phyloP scores from a whole-genome alignment of 2,113 vertebrate species.

The Globicephala melas region DNA sequence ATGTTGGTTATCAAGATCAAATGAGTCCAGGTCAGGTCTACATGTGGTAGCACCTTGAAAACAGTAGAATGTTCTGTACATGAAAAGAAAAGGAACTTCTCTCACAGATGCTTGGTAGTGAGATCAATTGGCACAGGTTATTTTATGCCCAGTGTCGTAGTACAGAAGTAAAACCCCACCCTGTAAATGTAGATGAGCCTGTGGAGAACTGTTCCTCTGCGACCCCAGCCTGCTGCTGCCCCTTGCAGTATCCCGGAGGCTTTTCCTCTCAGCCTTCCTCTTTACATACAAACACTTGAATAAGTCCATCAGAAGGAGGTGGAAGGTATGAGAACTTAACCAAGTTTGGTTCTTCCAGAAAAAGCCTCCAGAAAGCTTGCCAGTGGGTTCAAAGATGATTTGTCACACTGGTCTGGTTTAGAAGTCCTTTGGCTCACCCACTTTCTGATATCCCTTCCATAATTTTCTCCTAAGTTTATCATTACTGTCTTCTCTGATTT shows the following conservation, averaged over 20 bases:
- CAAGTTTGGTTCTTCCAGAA: background rate
- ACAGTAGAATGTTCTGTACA: background rate
- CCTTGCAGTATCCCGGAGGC: background rate
- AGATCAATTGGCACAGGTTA: background rate
- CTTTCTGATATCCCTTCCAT: background rate
- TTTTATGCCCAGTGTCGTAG: background rate
- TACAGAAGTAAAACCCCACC: background rate
- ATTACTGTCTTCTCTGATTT: background rate
- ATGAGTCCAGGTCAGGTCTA: background rate
- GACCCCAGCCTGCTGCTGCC: background rate
- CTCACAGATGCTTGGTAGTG: background rate
- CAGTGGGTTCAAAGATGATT: background rate
- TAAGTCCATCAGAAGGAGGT: background rate
- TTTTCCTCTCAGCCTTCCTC: background rate
- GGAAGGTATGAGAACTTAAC: background rate
- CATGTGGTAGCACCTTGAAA: background rate
- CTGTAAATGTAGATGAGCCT: background rate
- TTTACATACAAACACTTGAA: background rate
- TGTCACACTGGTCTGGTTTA: background rate
- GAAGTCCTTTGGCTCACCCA: background rate
- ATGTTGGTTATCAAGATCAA: background rate
- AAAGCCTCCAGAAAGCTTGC: background rate
- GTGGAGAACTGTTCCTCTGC: background rate
- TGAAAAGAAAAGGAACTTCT: background rate
- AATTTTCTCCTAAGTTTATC: background rate